Evolutionary conservation across 30 jellyfish, hydroid and myxozoan species (phyloP), one percentile per base, ranked within the genome.

Genomic region (Pseudorhiza aurosa): DNA sequence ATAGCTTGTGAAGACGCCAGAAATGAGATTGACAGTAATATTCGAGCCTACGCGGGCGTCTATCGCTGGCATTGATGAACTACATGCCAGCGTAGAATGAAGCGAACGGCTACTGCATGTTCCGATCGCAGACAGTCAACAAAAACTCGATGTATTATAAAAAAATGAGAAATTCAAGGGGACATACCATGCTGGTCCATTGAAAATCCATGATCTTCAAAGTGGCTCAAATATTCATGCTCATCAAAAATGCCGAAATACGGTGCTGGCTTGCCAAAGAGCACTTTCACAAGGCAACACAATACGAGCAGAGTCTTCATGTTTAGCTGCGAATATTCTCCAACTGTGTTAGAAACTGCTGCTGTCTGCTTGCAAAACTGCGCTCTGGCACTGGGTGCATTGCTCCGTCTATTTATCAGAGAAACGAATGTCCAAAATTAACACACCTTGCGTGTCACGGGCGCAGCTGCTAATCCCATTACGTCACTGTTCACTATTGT

Each of bases 401-500:
- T 21, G 35, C 8, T n/a, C 35, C 24, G 10, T 47, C 37, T 21
- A 53, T 53, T 53, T 53, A 53, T 15, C 67, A 10, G 6, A 53
- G 9, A 19, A 8, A 19, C 19, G 8, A 14, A 10, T 8, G 5
- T 53, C 36, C 67, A n/a, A 53, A 53, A 53, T 21, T 47, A 47
- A 22, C 62, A 47, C 62, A 17, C 62, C 62, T 47, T 47, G n/a
- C 62, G 22, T 47, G 62, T 47, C 19, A 17, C 25, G 62, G 5
- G 4, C 67, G 35, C 67, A 53, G 67, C 35, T 17, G 1, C 4
- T 53, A 53, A 53, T 19, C 67, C 36, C 37, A n/a, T 53, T 53
- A 53, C 67, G 67, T 53, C 67, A 53, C 67, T 0, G 67, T 21
- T n/a, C 6, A 53, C 36, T 17, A 53, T 53, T 53, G 67, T 53